Percentiles rank a stretch among this genome's conserved stretches.
Conservation (phyloP, 1,140 invertebrate species). For the Philopotamus ludificatus region DNA sequence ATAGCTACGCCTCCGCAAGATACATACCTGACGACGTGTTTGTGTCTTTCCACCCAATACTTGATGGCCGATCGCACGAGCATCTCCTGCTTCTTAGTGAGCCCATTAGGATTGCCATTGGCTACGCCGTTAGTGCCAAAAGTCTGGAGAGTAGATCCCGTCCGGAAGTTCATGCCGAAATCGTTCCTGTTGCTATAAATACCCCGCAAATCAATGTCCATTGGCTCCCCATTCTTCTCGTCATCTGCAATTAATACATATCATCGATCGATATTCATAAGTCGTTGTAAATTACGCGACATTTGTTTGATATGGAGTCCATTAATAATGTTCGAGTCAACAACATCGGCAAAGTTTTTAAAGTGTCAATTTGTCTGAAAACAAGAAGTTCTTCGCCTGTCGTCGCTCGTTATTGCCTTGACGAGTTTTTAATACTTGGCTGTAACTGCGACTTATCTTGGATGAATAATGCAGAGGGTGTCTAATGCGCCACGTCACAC, state of each 20-base stretch:
- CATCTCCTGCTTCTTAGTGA: slow-evolving; percentile 79
- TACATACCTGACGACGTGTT: slow-evolving; percentile 81
- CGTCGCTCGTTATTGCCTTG: no score
- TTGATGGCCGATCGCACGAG: slow-evolving; percentile 80
- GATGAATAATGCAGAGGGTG: not conserved
- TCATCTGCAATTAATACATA: not conserved
- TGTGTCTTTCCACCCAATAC: slow-evolving; percentile 85
- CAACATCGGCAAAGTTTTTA: no score
- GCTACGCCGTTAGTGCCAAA: slow-evolving; percentile 51
- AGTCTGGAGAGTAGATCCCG: slow-evolving; percentile 62
- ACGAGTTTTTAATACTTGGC: no score
- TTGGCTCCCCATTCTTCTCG: slow-evolving; percentile 39
- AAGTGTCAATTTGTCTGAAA: no score
- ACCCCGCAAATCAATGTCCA: slow-evolving; percentile 67
- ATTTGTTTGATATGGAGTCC: no score
- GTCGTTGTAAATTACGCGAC: no score
- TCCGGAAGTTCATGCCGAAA: slow-evolving; percentile 70
- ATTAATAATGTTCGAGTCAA: no score
- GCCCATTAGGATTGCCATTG: slow-evolving; percentile 68
- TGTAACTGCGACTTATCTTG: no score
- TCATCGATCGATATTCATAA: no score
- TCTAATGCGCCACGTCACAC: not conserved
- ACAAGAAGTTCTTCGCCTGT: no score
- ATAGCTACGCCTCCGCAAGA: no score
- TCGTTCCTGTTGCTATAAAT: slow-evolving; percentile 76